These are phyloP conservation scores for Aeoliscus strigatus DNA, from an alignment of 2,797 vertebrate species.

Conservation along the genomic window DNA sequence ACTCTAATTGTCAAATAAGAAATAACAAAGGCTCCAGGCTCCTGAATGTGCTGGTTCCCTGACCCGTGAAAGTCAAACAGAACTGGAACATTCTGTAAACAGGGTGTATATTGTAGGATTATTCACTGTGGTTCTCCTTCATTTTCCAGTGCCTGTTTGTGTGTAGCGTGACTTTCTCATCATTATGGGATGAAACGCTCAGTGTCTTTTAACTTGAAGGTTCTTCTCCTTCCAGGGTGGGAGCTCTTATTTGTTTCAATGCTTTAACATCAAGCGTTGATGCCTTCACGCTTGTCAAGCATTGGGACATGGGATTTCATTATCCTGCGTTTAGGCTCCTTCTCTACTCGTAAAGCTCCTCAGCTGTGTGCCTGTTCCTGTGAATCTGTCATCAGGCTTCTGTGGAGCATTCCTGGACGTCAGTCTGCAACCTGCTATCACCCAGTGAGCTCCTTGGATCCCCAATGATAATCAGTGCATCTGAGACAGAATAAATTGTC, in stretches of 20 bases:
- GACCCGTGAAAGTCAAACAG: too few species aligned
- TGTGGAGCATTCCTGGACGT: not conserved
- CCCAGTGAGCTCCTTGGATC: not conserved
- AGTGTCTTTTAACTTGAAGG: conserved; percentile 36
- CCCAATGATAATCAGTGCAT: too few species aligned
- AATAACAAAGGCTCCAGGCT: too few species aligned
- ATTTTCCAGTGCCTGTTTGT: conserved; percentile 36
- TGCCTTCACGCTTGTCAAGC: conserved; percentile 49
- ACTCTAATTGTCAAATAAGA: too few species aligned
- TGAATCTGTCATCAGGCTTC: conserved; percentile 1
- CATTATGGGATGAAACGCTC: conserved; percentile 28
- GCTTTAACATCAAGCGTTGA: conserved; percentile 38
- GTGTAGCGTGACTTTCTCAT: conserved; percentile 52
- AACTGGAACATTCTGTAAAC: not conserved
- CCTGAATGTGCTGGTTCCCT: too few species aligned
- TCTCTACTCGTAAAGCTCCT: conserved; percentile 23
- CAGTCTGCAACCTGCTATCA: conserved; percentile 1
- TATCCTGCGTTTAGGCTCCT: conserved; percentile 43
- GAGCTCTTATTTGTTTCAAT: conserved; percentile 42
- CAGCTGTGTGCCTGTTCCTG: conserved; percentile 12
- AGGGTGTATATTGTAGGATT: conserved; percentile 27
- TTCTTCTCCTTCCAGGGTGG: conserved; percentile 30
- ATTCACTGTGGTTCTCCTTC: conserved; percentile 17
- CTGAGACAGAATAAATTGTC: too few species aligned
- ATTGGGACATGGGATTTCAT: conserved; percentile 52